phyloP scores from a whole-genome alignment of 92 coral and sea anemone species.

The Porites rus region DNA sequence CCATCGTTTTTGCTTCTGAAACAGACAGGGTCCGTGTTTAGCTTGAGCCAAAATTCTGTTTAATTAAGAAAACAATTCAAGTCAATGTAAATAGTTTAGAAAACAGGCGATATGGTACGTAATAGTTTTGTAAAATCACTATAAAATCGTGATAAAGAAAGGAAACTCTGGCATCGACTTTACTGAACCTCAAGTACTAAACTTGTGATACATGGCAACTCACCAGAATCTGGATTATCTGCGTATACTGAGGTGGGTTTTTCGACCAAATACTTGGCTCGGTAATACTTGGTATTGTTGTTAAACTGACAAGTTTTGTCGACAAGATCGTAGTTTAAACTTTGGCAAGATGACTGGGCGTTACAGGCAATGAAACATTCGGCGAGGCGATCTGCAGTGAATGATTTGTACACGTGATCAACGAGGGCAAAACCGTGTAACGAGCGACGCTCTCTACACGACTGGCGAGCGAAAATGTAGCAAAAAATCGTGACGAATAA shows the following conservation, averaged over 20 bases:
- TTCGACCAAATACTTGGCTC: slow-evolving; percentile 15
- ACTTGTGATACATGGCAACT: not conserved
- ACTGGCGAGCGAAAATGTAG: not conserved
- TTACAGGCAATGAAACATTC: slow-evolving; percentile 25
- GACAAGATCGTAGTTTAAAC: slow-evolving; percentile 9
- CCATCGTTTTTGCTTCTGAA: not conserved
- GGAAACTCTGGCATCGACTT: not conserved
- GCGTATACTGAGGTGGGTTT: slow-evolving; percentile 13
- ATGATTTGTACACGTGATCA: slow-evolving; percentile 10
- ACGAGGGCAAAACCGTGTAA: slow-evolving; percentile 20
- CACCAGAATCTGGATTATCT: slow-evolving; percentile 19
- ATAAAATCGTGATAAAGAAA: not conserved
- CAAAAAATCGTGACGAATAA: not conserved
- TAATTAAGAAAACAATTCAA: not conserved
- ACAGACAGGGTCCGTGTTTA: not conserved
- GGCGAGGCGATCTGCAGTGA: slow-evolving; percentile 17
- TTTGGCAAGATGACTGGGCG: slow-evolving; percentile 19
- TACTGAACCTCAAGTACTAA: too few relatives aligned
- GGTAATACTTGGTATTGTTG: slow-evolving; percentile 4
- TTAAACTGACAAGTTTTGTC: slow-evolving; percentile 35
- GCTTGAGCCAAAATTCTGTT: not conserved
- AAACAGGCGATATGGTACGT: too few relatives aligned
- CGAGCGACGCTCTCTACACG: not conserved
- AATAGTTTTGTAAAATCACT: not conserved
- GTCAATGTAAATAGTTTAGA: not conserved